These are phyloP conservation scores for Ecliptopera silaceata DNA, from an alignment of 2,888 invertebrate species.

Conservation along the genomic window DNA sequence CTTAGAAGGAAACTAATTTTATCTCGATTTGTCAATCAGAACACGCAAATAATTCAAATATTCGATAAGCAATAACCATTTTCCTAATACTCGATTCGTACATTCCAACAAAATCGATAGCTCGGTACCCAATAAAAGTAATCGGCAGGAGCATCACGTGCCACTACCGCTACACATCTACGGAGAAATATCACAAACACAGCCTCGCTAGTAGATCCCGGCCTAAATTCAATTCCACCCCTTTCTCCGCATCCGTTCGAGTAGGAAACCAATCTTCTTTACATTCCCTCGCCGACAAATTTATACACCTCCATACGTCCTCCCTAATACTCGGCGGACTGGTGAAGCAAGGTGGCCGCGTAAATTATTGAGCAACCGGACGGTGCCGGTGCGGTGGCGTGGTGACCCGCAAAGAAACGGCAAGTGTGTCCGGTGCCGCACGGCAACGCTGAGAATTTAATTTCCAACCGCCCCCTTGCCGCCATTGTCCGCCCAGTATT, in stretches of 20 bases:
- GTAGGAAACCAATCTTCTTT: constrained; percentile 80
- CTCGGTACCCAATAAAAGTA: constrained; percentile 52
- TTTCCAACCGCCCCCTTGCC: constrained; percentile 77
- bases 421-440: constrained; percentile 58
- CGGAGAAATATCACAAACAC: constrained; percentile 74
- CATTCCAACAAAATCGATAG: constrained; percentile 44
- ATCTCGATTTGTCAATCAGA: background rate
- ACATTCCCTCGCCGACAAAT: constrained; percentile 80
- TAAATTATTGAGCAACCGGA: constrained; percentile 70
- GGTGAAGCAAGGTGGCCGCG: constrained; percentile 41
- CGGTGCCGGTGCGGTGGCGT: too few relatives aligned
- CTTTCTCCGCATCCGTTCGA: constrained; percentile 67
- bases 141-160: constrained; percentile 67
- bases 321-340: constrained; percentile 57
- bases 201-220: constrained; percentile 68
- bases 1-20: background rate
- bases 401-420: constrained; percentile 67
- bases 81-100: constrained; percentile 16
- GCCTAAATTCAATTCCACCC: constrained; percentile 81
- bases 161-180: constrained; percentile 51
- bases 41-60: background rate
- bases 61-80: constrained; percentile 2
- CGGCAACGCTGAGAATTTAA: constrained; percentile 75
- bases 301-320: constrained; percentile 78
- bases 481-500: constrained; percentile 82